Evolutionary conservation across 2,113 vertebrate genomes (phyloP).

Genomic region (Mirounga angustirostris): DNA sequence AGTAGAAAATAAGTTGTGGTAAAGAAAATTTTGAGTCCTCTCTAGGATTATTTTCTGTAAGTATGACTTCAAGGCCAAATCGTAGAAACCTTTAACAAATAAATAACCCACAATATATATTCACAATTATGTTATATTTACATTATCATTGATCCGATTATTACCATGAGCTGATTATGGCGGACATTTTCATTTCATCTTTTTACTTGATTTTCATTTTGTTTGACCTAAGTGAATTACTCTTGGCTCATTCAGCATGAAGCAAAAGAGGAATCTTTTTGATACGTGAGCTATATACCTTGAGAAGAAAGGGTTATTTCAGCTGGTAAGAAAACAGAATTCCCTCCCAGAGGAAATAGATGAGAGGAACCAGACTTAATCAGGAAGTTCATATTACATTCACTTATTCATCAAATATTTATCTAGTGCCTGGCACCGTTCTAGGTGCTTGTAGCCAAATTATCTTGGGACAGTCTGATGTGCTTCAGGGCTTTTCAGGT

Average conservation of each 20-base stretch:
- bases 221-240: constrained; percentile 34
- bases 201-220: constrained; percentile 63
- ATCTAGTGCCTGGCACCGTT: background rate
- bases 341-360: constrained; percentile 19
- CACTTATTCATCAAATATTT: constrained; percentile 69
- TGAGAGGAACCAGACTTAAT: constrained; percentile 10
- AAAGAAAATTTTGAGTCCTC: background rate
- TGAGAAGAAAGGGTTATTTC: constrained; percentile 34
- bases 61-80: background rate
- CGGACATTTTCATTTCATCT: constrained; percentile 37
- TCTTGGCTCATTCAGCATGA: background rate
- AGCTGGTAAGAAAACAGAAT: constrained; percentile 38
- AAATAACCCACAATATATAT: background rate
- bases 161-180: background rate
- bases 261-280: background rate
- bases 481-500: background rate
- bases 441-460: background rate
- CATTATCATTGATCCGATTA: background rate
- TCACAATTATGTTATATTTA: background rate
- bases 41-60: background rate
- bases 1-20: background rate
- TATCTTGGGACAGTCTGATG: background rate
- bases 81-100: background rate
- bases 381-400: constrained; percentile 44
- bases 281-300: background rate